Evolutionary conservation across 1,140 invertebrate species (phyloP).

Genomic region (Latrodectus geometricus): DNA sequence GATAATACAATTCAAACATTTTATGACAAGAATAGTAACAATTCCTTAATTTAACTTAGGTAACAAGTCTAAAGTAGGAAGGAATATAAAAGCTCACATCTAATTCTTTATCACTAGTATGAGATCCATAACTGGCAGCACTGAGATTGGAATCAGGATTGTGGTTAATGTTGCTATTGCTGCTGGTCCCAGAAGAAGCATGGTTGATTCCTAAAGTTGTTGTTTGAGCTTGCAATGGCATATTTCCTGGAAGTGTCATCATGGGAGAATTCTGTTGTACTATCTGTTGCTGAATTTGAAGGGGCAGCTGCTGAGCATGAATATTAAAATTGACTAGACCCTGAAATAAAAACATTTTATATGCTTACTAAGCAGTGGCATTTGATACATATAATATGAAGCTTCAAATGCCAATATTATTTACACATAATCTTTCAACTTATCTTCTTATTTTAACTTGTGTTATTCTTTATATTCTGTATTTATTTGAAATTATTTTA

Average conservation of each 20-base stretch:
- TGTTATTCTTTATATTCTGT: no score
- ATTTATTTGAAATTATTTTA: no score
- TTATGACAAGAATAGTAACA: no score
- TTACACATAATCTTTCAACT: no score
- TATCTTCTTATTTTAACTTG: no score
- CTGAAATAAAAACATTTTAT: constrained; percentile 13
- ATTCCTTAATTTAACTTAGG: no score
- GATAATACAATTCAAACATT: no score
- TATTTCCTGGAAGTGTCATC: constrained; percentile 53
- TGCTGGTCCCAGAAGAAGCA: constrained; percentile 57
- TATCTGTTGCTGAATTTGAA: constrained; percentile 57
- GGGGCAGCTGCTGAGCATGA: constrained; percentile 54
- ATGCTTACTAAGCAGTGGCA: no score
- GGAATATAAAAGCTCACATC: constrained; percentile 49
- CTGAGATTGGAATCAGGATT: constrained; percentile 96
- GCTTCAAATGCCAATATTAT: no score
- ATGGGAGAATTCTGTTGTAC: constrained; percentile 55
- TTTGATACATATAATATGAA: no score
- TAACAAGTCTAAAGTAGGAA: no score
- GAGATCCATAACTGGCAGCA: constrained; percentile 79
- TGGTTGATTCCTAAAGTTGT: constrained; percentile 49
- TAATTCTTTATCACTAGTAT: constrained; percentile 90
- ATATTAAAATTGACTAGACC: constrained; percentile 61
- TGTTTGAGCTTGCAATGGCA: constrained; percentile 47
- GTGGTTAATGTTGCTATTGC: constrained; percentile 59